Percentiles rank a stretch among this genome's conserved stretches.
These are phyloP conservation scores for Netelia inedita DNA, from an alignment of 2,888 invertebrate species.

Conservation along the genomic window DNA sequence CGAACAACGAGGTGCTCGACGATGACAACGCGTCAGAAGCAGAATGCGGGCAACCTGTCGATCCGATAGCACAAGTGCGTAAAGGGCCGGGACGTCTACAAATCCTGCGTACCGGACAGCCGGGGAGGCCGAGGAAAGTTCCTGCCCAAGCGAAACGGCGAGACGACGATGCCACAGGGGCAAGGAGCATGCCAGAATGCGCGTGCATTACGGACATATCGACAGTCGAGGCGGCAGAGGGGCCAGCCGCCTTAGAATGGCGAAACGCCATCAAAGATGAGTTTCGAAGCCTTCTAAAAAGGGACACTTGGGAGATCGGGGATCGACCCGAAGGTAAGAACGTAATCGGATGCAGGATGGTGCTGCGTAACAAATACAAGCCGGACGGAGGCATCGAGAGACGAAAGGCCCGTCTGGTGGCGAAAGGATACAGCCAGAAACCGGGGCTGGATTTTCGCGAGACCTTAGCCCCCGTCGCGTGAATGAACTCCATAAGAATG, in stretches of 20 bases:
- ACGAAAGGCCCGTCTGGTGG: constrained; percentile 58
- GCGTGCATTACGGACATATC: not conserved
- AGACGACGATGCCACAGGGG: not conserved
- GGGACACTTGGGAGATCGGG: constrained; percentile 59
- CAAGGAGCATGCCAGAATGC: not conserved
- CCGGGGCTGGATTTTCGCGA: constrained; percentile 54
- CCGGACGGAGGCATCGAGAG: constrained; percentile 36
- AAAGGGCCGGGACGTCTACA: not conserved
- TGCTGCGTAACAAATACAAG: constrained; percentile 51
- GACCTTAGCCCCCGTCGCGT: constrained; percentile 50
- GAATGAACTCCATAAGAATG: constrained; percentile 57
- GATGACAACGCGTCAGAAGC: not conserved
- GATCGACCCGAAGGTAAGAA: constrained; percentile 39
- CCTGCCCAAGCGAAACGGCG: not conserved
- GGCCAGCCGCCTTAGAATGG: not conserved
- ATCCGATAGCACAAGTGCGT: not conserved
- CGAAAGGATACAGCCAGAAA: constrained; percentile 52
- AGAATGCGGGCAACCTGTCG: not conserved
- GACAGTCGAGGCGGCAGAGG: not conserved
- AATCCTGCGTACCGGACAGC: not conserved
- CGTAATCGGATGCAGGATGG: constrained; percentile 50
- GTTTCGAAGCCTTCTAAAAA: constrained; percentile 13
- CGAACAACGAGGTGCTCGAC: not conserved
- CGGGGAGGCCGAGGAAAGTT: not conserved
- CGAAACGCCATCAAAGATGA: not conserved